Percentiles rank a stretch among this genome's conserved stretches.
Conservation (phyloP, 2,113 vertebrate genomes). For the Anarrhichthys ocellatus region DNA sequence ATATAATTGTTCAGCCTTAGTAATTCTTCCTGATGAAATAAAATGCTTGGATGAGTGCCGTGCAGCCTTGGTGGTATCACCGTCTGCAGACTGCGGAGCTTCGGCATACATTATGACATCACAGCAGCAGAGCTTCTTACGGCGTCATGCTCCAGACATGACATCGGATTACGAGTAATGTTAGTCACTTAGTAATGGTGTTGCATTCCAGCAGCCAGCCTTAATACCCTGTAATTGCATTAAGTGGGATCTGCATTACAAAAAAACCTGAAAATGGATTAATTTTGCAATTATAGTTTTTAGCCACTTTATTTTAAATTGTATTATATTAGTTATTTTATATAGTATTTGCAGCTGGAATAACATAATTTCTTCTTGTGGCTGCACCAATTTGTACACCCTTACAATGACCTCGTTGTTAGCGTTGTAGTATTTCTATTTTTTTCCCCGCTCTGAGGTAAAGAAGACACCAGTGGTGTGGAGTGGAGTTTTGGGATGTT, state of each 20-base stretch:
- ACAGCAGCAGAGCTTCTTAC: slow-evolving; percentile 42
- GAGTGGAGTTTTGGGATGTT: slow-evolving; percentile 22
- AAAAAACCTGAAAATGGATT: slow-evolving; percentile 50
- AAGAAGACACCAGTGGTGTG: background rate
- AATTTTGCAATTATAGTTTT: slow-evolving; percentile 24
- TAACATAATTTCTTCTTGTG: slow-evolving; percentile 12
- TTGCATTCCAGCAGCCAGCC: slow-evolving; percentile 19
- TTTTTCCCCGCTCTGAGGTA: slow-evolving; percentile 6
- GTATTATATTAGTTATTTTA: background rate
- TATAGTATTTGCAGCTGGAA: slow-evolving; percentile 9
- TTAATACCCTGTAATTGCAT: slow-evolving; percentile 68
- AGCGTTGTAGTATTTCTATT: slow-evolving; percentile 16
- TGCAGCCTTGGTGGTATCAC: slow-evolving; percentile 14
- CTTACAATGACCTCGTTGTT: slow-evolving; percentile 16
- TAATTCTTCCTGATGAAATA: background rate
- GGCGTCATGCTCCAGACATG: slow-evolving; percentile 53
- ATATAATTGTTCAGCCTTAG: background rate
- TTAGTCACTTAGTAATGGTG: slow-evolving; percentile 54
- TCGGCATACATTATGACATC: slow-evolving; percentile 43
- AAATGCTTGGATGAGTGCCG: background rate
- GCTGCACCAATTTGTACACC: background rate
- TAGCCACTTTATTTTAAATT: background rate
- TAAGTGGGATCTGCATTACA: slow-evolving; percentile 65
- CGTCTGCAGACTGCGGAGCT: slow-evolving; percentile 14
- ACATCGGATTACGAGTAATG: slow-evolving; percentile 61